Evolutionary conservation across 2,113 vertebrate genomes (phyloP).

Genomic region (Lutjanus erythropterus): DNA sequence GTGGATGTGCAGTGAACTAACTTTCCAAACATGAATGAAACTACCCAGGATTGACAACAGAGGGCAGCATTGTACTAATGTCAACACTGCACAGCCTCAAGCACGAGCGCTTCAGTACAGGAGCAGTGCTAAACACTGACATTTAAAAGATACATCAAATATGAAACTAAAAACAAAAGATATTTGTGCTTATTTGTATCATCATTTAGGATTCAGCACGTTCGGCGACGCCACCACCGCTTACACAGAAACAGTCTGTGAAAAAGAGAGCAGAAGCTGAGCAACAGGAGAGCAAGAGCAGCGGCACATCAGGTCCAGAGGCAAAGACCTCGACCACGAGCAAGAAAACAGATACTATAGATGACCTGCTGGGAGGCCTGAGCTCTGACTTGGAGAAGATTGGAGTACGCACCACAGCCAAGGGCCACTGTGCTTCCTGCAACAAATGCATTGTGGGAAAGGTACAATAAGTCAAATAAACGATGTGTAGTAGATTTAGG

Average conservation of each 20-base stretch:
- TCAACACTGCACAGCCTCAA: not conserved
- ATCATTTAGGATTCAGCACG: constrained; percentile 62
- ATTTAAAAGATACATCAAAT: not conserved
- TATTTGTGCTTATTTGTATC: not conserved
- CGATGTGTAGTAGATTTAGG: not conserved
- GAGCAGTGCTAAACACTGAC: not conserved
- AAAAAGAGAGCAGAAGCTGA: constrained; percentile 52
- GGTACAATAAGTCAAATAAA: constrained; percentile 76
- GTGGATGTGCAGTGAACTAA: not conserved
- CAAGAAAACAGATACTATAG: constrained; percentile 78
- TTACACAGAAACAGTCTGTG: constrained; percentile 53
- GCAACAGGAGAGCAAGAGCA: constrained; percentile 17
- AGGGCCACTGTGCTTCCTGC: constrained; percentile 89
- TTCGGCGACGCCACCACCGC: constrained; percentile 59
- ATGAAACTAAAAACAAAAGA: not conserved
- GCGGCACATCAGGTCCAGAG: not conserved
- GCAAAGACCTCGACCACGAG: constrained; percentile 23
- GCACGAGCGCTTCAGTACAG: no score
- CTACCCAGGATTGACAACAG: constrained; percentile 59
- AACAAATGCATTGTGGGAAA: constrained; percentile 90
- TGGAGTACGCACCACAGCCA: constrained; percentile 85
- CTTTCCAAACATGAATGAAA: constrained; percentile 9
- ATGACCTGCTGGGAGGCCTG: constrained; percentile 89
- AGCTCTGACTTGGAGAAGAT: constrained; percentile 90
- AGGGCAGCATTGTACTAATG: constrained; percentile 66